Evolutionary conservation across 2,888 invertebrate genomes (phyloP), one percentile per base, ranked within the genome.

Genomic region (Athetis lepigone): DNA sequence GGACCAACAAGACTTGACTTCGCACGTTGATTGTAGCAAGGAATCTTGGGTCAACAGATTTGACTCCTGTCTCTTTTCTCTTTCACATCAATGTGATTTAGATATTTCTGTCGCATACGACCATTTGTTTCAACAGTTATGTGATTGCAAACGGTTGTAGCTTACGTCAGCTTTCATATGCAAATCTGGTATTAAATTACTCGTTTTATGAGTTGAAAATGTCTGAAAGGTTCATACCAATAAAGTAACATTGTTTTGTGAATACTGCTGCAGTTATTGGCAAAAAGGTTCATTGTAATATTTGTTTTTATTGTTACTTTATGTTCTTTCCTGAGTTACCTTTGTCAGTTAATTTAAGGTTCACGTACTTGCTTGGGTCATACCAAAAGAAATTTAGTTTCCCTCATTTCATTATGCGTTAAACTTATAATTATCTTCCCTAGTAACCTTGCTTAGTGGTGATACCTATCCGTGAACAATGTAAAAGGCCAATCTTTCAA

Each of bases 11-110:
- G 84, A 85, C 64, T 82, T 86, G 77, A 85, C 93, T 93, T 94
- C 90, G 93, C 93, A 92, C 92, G 93, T 92, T 93, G 94, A 93
- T 93, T 94, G 92, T 89, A 78, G 82, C 75, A 77, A 88, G 85
- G 92, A 93, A 92, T 93, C 90, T 87, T 80, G 81, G 91, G 93
- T 94, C 87, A 93, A 93, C 85, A 90, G 81, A 92, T 88, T 88
- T 93, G 91, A 94, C 93, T 88, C 47, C 29, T 66, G 70, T 81
- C 59, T 55, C 50, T 77, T 82, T 79, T 79, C 87, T 87, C 82
- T 82, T 79, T 86, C 76, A 68, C 80, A 75, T 78, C 61, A 72
- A 75, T 77, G 77, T 67, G 55, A 74, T 83, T 77, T 66, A 62
- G 52, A 75, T 74, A 77, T 66, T 69, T 79, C 57, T 74, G 59